Evolutionary conservation across 2,888 invertebrate species (phyloP), one percentile per base, ranked within the genome.

Genomic region (Camptogramma bilineatum): DNA sequence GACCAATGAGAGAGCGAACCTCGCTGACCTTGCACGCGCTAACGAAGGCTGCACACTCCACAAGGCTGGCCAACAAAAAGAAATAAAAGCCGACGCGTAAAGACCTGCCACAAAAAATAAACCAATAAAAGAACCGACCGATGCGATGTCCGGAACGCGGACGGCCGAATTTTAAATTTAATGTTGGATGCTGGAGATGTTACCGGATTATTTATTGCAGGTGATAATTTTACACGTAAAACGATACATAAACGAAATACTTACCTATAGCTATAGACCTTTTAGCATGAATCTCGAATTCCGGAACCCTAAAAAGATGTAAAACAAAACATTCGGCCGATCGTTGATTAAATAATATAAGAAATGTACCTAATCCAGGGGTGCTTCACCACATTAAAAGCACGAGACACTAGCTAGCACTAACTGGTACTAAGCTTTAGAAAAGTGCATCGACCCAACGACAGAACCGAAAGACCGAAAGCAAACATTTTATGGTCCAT

Each of bases 91-190:
- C 62, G 53, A 52, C 78, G 48, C 56, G 80, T 86, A 85, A 88
- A 90, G 88, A 89, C 86, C 84, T 86, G 88, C 81, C 85, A 89
- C 87, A 90, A 90, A 91, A 90, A 91, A 91, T 80, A 84, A 84
- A 83, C 77, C 73, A 82, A 82, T 80, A 84, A 85, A 84, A 84
- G 83, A 80, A 77, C 63, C 76, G 73, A 78, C 67, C 79, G 80
- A 78, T 85, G 86, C 79, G 80, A 78, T 85, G 86, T 83, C 85
- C 80, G 79, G 80, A 81, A 78, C 83, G 81, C 81, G 82, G 78
- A 75, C 77, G 81, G 77, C 74, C 80, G 74, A 80, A 78, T 77
- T 77, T 74, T 69, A 68, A 73, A 73, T 74, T 76, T 66, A 50
- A 70, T 72, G 68, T 72, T 73, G 71, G 72, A 72, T 75, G 64